Percentiles rank a stretch among this genome's conserved stretches.
Evolutionary conservation across 2,113 vertebrate species (phyloP).

Genomic region (Myiozetetes cayanensis): DNA sequence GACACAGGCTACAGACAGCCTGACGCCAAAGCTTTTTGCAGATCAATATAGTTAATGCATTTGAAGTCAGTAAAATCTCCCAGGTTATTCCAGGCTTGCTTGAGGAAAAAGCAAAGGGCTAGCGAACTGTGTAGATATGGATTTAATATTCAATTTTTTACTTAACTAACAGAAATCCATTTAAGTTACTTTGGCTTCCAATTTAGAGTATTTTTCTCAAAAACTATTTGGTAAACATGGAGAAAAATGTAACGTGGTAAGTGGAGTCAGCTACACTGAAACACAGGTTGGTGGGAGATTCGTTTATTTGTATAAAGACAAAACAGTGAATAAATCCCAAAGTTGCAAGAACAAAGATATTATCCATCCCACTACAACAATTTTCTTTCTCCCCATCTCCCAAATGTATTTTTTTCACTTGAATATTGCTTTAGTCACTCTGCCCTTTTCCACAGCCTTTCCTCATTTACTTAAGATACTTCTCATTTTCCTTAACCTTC

Average conservation of each 20-base stretch:
- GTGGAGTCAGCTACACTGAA: neutral
- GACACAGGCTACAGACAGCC: constrained; percentile 46
- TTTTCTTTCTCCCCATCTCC: neutral
- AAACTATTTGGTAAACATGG: neutral
- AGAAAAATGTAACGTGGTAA: neutral
- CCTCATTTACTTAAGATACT: neutral
- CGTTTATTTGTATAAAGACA: neutral
- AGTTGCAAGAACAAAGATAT: neutral
- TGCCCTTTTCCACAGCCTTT: neutral
- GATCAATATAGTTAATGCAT: constrained; percentile 63
- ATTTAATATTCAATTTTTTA: neutral
- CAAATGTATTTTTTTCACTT: neutral
- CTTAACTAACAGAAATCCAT: neutral
- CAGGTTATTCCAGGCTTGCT: neutral
- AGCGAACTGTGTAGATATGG: neutral
- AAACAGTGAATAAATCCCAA: neutral
- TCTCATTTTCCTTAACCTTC: neutral
- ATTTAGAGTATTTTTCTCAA: neutral
- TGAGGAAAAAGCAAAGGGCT: neutral
- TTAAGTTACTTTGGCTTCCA: neutral
- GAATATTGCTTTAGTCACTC: neutral
- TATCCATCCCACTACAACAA: neutral
- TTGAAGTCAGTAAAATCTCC: constrained; percentile 42
- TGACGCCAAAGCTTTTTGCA: constrained; percentile 55
- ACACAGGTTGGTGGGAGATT: neutral